phyloP scores from a whole-genome alignment of 2,113 vertebrate genomes.

The Symphodus melops region DNA sequence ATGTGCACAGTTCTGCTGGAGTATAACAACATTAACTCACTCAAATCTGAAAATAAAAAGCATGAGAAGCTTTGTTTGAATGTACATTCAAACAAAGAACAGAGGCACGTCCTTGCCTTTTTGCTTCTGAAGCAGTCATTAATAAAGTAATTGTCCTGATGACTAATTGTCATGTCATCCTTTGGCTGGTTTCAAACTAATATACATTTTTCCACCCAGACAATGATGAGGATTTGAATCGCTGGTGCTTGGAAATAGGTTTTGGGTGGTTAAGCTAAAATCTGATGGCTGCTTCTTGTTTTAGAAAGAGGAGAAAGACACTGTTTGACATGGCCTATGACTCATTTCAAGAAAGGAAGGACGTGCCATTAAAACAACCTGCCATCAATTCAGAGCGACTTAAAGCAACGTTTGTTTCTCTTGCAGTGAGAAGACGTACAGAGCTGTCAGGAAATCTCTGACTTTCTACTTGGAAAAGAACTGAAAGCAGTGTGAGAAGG shows the following conservation, averaged over 20 bases:
- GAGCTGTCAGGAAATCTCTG: slow-evolving; percentile 17
- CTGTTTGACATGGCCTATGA: background rate
- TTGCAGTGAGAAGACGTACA: slow-evolving; percentile 1
- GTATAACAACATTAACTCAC: background rate
- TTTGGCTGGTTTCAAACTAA: slow-evolving; percentile 27
- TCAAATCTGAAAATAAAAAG: background rate
- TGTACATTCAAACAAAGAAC: background rate
- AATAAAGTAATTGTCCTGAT: slow-evolving; percentile 17
- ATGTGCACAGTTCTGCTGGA: background rate
- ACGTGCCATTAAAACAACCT: background rate
- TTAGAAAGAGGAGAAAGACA: no score
- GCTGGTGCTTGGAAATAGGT: slow-evolving; percentile 13
- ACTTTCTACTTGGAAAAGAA: slow-evolving; percentile 20
- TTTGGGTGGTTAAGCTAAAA: slow-evolving; percentile 27
- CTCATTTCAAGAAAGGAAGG: background rate
- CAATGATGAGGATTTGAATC: slow-evolving; percentile 19
- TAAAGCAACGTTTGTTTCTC: slow-evolving; percentile 17
- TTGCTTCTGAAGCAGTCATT: slow-evolving; percentile 7
- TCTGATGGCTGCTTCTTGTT: slow-evolving; percentile 3
- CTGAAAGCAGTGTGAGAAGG: slow-evolving; percentile 45
- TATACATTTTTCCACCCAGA: background rate
- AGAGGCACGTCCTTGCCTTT: background rate
- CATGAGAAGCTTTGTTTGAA: background rate
- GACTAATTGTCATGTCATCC: slow-evolving; percentile 24
- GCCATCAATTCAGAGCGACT: background rate